phyloP scores from a whole-genome alignment of 2,888 invertebrate genomes.

The Parapristionchus giblindavisi region DNA sequence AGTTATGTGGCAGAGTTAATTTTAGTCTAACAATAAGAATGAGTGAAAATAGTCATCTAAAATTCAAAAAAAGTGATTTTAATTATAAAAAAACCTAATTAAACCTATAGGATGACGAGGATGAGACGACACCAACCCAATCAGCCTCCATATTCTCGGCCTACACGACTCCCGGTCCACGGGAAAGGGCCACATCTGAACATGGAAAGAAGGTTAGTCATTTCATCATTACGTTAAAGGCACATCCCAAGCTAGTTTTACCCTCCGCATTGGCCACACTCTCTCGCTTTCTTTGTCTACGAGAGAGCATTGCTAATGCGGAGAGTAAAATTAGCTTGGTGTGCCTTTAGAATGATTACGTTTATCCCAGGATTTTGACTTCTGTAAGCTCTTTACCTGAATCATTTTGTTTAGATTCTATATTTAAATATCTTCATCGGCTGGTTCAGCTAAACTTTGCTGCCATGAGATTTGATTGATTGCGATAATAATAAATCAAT shows the following conservation, averaged over 20 bases:
- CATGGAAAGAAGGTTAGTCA: constrained; percentile 57
- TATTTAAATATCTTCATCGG: too few species aligned
- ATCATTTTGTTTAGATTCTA: too few species aligned
- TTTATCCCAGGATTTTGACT: too few species aligned
- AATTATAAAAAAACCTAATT: neutral
- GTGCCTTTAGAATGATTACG: too few species aligned
- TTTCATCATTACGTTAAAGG: neutral
- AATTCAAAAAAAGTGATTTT: neutral
- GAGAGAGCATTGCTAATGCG: too few species aligned
- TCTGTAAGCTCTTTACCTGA: too few species aligned
- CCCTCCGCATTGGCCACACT: neutral
- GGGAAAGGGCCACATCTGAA: constrained; percentile 63
- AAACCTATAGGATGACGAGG: constrained; percentile 41
- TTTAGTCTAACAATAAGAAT: neutral
- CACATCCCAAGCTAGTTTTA: neutral
- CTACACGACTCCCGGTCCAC: constrained; percentile 68
- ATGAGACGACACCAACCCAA: constrained; percentile 42
- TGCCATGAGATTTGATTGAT: too few species aligned
- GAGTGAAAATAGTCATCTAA: neutral
- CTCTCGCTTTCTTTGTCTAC: too few species aligned
- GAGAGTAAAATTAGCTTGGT: too few species aligned
- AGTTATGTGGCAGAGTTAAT: too few species aligned
- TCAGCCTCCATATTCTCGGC: constrained; percentile 63
- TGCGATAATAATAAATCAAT: too few species aligned
- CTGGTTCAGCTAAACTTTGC: too few species aligned